phyloP scores from a whole-genome alignment of 1,140 invertebrate species.

The Papilio glaucus region DNA sequence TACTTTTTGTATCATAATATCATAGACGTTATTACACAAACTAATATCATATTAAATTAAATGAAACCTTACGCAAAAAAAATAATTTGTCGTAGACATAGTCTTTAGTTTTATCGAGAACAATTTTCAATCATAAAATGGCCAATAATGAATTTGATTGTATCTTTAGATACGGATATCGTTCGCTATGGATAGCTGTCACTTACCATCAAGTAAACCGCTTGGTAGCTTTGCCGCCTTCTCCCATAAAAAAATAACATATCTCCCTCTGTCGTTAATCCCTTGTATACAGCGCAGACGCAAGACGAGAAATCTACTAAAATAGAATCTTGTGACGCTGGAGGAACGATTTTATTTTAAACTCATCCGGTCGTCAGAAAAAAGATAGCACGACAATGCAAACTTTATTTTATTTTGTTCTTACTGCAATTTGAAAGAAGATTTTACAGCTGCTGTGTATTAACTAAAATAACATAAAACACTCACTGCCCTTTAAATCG shows the following conservation, averaged over 20 bases:
- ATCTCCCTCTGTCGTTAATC: constrained; percentile 13
- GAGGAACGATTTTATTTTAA: constrained; percentile 55
- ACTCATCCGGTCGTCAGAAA: constrained; percentile 40
- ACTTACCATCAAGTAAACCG: too few relatives aligned
- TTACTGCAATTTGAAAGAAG: neutral
- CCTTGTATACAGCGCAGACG: constrained; percentile 2
- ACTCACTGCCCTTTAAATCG: neutral
- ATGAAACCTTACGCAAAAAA: neutral
- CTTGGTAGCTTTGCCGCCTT: too few relatives aligned
- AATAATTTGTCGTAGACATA: neutral
- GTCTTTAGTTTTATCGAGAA: too few relatives aligned
- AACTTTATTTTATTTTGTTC: constrained; percentile 3
- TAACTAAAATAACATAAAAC: neutral
- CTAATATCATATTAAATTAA: constrained; percentile 5
- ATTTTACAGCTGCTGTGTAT: neutral
- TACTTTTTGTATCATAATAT: too few relatives aligned
- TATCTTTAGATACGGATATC: too few relatives aligned
- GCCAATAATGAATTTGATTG: too few relatives aligned
- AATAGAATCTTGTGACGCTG: constrained; percentile 49
- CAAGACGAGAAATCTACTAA: constrained; percentile 47
- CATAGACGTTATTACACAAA: constrained; percentile 15
- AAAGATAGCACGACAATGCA: constrained; percentile 13
- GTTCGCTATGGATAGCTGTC: too few relatives aligned
- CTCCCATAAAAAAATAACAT: neutral
- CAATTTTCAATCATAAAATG: too few relatives aligned